phyloP scores from a whole-genome alignment of 2,888 invertebrate genomes.

The Drosophila incognita region DNA sequence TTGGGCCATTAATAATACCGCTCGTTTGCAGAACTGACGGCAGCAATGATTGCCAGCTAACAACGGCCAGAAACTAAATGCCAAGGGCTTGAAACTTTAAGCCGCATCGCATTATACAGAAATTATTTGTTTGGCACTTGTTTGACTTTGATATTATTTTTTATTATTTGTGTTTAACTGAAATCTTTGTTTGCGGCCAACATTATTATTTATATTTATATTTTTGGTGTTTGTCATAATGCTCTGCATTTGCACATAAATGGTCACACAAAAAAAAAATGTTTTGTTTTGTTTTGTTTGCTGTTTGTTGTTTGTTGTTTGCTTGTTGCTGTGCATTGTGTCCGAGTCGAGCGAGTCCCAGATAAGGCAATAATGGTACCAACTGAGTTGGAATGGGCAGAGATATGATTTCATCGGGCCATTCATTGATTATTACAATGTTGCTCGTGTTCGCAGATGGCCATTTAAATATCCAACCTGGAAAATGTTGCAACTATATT shows the following conservation, averaged over 20 bases:
- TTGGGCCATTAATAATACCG: slow-evolving; percentile 21
- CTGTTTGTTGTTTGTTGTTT: background rate
- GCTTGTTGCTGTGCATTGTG: background rate
- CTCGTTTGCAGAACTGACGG: slow-evolving; percentile 1
- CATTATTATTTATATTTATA: background rate
- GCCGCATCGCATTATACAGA: background rate
- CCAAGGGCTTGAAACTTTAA: background rate
- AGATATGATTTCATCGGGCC: background rate
- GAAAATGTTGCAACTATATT: background rate
- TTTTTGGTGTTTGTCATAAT: background rate
- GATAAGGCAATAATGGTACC: background rate
- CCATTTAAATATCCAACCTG: background rate
- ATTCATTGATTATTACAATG: background rate
- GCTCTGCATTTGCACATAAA: slow-evolving; percentile 3
- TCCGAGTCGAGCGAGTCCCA: background rate
- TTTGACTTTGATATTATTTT: background rate
- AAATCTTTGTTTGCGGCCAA: background rate
- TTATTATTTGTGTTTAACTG: background rate
- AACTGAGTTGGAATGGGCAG: slow-evolving; percentile 10
- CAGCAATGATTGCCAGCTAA: slow-evolving; percentile 17
- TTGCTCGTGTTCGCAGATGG: background rate
- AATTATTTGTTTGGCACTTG: background rate
- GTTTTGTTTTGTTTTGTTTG: background rate
- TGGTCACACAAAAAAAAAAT: background rate
- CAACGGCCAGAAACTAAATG: background rate